Conservation (phyloP, 2,797 vertebrate species). For the Enteromius afrohamiltoni region DNA sequence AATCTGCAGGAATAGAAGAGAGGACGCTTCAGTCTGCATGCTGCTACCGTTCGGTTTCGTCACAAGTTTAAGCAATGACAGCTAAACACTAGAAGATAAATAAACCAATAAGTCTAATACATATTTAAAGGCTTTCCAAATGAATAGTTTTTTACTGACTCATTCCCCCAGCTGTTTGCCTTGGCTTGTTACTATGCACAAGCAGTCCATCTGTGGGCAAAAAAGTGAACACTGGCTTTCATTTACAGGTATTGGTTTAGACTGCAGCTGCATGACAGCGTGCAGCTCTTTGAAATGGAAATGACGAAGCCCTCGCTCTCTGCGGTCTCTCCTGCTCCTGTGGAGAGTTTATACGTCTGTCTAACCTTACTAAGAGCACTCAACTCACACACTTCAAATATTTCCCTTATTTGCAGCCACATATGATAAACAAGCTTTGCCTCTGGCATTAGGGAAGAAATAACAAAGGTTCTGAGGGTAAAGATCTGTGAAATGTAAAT, state of each 20-base stretch:
- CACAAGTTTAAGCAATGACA: constrained; percentile 62
- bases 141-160: constrained; percentile 61
- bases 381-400: constrained; percentile 12
- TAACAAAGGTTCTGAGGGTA: not conserved
- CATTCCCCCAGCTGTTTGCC: constrained; percentile 59
- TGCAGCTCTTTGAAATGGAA: constrained; percentile 73
- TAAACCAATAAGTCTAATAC: constrained; percentile 61
- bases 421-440: constrained; percentile 13
- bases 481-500: constrained; percentile 25
- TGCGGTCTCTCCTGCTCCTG: constrained; percentile 60
- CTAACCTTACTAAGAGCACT: constrained; percentile 29
- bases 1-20: constrained; percentile 77
- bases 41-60: constrained; percentile 29
- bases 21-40: not conserved
- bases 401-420: constrained; percentile 24
- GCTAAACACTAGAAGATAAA: constrained; percentile 70
- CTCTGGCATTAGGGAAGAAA: not conserved
- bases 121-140: constrained; percentile 67
- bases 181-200: constrained; percentile 41
- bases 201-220: constrained; percentile 29
- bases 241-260: constrained; percentile 64
- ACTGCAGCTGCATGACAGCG: constrained; percentile 52
- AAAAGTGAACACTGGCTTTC: constrained; percentile 55
- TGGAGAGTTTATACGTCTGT: constrained; percentile 52
- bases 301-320: constrained; percentile 54